These are phyloP conservation scores for Typhlichthys eigenmanni DNA, from an alignment of 2,797 vertebrate species.

Conservation along the genomic window DNA sequence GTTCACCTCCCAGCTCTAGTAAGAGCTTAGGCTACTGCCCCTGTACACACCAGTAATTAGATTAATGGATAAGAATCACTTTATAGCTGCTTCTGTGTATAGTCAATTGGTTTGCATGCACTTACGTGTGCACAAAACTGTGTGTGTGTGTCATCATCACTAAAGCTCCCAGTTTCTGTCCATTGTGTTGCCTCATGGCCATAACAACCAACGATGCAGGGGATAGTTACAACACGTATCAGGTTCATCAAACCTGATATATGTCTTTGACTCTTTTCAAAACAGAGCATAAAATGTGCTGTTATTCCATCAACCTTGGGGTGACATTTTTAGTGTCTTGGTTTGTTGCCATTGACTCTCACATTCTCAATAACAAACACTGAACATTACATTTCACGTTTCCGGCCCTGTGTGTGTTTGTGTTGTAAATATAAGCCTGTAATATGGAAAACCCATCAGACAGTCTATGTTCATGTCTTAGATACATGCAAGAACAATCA, in stretches of 20 bases:
- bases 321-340: constrained; percentile 49
- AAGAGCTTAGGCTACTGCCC: constrained; percentile 50
- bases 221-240: constrained; percentile 40
- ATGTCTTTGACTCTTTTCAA: constrained; percentile 25
- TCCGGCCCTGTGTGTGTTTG: constrained; percentile 10
- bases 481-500: too few relatives aligned
- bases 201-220: constrained; percentile 32
- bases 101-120: neutral
- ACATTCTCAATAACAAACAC: constrained; percentile 21
- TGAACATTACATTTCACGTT: constrained; percentile 42
- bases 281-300: constrained; percentile 26
- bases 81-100: constrained; percentile 14
- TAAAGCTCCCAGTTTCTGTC: constrained; percentile 21
- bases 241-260: constrained; percentile 49
- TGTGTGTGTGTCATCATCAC: constrained; percentile 18
- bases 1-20: constrained; percentile 48
- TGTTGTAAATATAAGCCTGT: neutral
- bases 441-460: too few relatives aligned
- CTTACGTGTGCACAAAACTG: constrained; percentile 1
- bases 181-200: constrained; percentile 31
- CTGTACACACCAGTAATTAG: constrained; percentile 59
- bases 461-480: constrained; percentile 20
- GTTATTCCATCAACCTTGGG: constrained; percentile 20
- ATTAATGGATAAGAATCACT: constrained; percentile 67
- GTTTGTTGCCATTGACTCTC: constrained; percentile 16